Base-by-base conservation (phyloP, 2,888 invertebrate species). In the Cheiracanthium punctorium region DNA sequence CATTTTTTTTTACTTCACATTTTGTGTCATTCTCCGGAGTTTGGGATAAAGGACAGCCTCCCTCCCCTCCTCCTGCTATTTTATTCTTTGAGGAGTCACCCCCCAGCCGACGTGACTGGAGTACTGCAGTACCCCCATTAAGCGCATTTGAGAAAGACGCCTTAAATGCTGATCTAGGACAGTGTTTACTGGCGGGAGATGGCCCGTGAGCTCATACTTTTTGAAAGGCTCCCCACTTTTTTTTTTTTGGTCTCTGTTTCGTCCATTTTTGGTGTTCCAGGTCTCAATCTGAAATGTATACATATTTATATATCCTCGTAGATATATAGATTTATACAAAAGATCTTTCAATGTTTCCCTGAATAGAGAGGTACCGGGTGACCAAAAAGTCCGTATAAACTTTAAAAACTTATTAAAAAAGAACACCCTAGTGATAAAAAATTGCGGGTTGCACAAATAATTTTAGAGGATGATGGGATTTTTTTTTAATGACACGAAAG, bases 11-110 rank as follows among this genome's bases (percentile, higher is more conserved):
- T 69, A 43, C 29, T 33, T 33, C 33, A 69, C 20, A 69, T 77
- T 79, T 70, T 81, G 65, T 82, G 82, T 82, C 82, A 82, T 82
- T 82, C 76, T 41, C n/a, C n/a, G 52, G 81, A 67, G 73, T 24
- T 64, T 32, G 33, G 33, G 69, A 74, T 74, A 70, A 32, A 67
- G 73, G 67, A 67, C 32, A 24, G 43, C 32, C 80, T 72, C 65
- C 80, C 65, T 7, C 10, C 37, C 37, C 37, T 10, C 37, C 37
- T 37, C 37, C 4, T 10, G 4, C 37, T 37, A 4, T 37, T n/a
- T n/a, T n/a, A n/a, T n/a, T n/a, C n/a, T 37, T 37, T 71, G 72
- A 80, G 29, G 80, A 71, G 79, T 58, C 58, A 29, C 79, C n/a
- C 32, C 14, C 32, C n/a, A n/a, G n/a, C n/a, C n/a, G 24, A 82